phyloP scores from a whole-genome alignment of 2,888 invertebrate species.

The Caenorhabditis sp. region DNA sequence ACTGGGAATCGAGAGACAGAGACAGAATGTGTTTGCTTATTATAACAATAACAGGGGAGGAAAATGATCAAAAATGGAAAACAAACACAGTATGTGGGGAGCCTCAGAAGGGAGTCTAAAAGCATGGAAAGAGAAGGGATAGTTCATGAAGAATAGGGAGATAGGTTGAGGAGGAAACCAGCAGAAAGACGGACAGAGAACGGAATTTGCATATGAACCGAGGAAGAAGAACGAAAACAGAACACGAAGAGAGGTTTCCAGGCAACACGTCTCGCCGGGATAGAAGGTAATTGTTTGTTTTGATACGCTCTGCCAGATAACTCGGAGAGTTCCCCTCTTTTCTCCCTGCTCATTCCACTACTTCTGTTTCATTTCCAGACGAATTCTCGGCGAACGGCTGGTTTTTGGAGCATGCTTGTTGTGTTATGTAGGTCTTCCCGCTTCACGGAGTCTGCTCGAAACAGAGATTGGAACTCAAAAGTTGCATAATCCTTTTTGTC shows the following conservation, averaged over 20 bases:
- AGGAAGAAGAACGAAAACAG: neutral
- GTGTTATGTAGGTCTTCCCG: neutral
- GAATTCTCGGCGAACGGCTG: neutral
- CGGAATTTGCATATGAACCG: slow-evolving; percentile 37
- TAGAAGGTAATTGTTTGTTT: slow-evolving; percentile 27
- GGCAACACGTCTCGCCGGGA: slow-evolving; percentile 33
- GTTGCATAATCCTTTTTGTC: no score
- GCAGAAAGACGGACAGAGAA: no score
- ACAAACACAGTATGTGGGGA: slow-evolving; percentile 7
- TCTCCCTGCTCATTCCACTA: neutral
- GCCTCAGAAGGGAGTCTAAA: neutral
- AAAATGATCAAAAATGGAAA: slow-evolving; percentile 30
- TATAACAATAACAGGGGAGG: slow-evolving; percentile 34
- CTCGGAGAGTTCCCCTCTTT: neutral
- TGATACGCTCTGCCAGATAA: slow-evolving; percentile 3
- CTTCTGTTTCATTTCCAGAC: neutral
- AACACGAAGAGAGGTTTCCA: slow-evolving; percentile 11
- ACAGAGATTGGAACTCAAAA: neutral
- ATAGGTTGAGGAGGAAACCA: neutral
- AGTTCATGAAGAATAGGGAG: neutral
- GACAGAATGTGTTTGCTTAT: slow-evolving; percentile 33
- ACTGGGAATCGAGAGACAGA: neutral
- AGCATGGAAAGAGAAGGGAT: no score
- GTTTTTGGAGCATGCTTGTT: neutral
- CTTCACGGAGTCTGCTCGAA: neutral